Base-by-base conservation (phyloP, 2,797 vertebrate species). In the Gymnopithys bicolor region DNA sequence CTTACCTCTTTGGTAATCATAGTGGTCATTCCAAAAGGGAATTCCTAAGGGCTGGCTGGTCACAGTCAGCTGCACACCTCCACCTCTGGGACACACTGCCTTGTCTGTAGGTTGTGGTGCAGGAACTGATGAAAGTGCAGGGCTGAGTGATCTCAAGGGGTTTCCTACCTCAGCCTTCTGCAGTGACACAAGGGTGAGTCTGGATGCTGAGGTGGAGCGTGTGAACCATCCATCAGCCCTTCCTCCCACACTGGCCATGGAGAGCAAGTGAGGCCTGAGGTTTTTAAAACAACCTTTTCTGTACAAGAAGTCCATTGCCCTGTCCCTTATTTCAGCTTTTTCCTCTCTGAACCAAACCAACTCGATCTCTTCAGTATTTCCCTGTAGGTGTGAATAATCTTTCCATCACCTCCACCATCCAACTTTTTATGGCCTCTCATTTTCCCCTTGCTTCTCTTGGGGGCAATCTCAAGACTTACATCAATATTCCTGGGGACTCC, bases 41-140 rank as follows among this genome's bases (percentile, higher is more conserved):
- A 30, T 28, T 27, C 4, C 0, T 0, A 81, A 53, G 30, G 12
- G 32, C 16, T 69, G 64, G 28, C 33, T 59, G 11, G 37, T 13
- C 49, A 41, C 7, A n/a, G 45, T 12, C 41, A 58, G 12, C 25
- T 27, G 9, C 35, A 33, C 0, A 0, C 0, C 28, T n/a, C 18
- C 58, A 75, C 32, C 19, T 84, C 63, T 43, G 48, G 30, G 18
- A 9, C 3, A 12, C 0, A 0, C 14, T 39, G 11, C 28, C 27
- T 59, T 45, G 39, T 17, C 67, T 79, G 37, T 53, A 23, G 28
- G 53, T 9, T 68, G 27, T 69, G 48, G 28, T 32, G 12, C 7
- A 45, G 16, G 11, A 39, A 30, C 15, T 35, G 24, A 5, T 17
- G 13, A 27, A 43, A 68, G 15, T 27, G 19, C 19, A 77, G 53